A percentile compares a stretch with the other conserved stretches of the same genome.
These are phyloP conservation scores for Himantopus leucocephalus DNA, from an alignment of 2,113 vertebrate genomes.

Conservation along the genomic window DNA sequence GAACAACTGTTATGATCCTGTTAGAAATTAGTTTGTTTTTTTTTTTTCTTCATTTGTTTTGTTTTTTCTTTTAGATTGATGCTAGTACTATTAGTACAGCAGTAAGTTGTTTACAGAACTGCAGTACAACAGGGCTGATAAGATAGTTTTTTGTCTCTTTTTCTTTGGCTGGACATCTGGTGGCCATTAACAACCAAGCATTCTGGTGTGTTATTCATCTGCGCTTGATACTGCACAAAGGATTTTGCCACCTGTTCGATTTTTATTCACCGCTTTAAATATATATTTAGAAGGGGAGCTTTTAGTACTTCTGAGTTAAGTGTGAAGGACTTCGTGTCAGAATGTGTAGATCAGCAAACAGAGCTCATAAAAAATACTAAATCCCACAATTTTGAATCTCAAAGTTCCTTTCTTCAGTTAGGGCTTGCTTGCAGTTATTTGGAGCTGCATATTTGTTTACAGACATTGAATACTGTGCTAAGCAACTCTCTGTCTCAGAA, in stretches of 20 bases:
- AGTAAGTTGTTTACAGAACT: neutral
- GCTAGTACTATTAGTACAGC: neutral
- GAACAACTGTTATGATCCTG: neutral
- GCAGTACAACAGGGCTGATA: neutral
- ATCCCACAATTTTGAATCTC: neutral
- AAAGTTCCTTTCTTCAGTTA: neutral
- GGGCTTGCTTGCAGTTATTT: neutral
- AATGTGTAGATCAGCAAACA: neutral
- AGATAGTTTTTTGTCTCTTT: neutral
- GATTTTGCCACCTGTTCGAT: constrained; percentile 31
- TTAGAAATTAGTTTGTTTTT: neutral
- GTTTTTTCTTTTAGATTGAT: neutral
- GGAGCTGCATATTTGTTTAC: neutral
- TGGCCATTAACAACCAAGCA: constrained; percentile 18
- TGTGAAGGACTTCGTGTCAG: neutral
- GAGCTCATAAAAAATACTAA: neutral
- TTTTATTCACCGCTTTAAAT: neutral
- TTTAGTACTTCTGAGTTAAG: neutral
- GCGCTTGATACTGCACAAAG: neutral
- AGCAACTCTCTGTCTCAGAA: neutral
- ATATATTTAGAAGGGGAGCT: neutral
- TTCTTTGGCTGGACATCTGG: constrained; percentile 22
- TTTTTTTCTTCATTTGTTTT: neutral
- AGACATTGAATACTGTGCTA: neutral
- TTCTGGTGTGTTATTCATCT: constrained; percentile 12